These are phyloP conservation scores for Octonoba sinensis DNA, from an alignment of 2,888 invertebrate genomes.

Conservation along the genomic window DNA sequence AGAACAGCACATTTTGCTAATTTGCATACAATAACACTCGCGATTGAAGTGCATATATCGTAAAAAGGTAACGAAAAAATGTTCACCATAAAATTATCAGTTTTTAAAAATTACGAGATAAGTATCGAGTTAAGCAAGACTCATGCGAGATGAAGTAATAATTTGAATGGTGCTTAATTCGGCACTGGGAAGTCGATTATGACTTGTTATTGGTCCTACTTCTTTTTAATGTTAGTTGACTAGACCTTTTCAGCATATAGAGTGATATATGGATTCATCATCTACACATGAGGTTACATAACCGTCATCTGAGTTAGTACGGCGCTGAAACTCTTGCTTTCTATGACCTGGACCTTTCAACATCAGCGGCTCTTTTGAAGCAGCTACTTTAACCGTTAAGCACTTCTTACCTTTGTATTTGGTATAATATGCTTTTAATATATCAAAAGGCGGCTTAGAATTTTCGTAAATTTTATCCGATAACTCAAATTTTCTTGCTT, in stretches of 20 bases:
- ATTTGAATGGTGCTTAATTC: no score
- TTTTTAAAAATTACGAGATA: no score
- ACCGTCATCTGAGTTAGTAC: constrained; percentile 51
- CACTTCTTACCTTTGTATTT: constrained; percentile 37
- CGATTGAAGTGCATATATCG: no score
- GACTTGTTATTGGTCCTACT: neutral
- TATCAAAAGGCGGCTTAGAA: constrained; percentile 20
- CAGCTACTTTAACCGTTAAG: constrained; percentile 18
- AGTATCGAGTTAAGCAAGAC: no score
- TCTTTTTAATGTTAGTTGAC: neutral
- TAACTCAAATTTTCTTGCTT: constrained; percentile 33
- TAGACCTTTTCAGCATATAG: constrained; percentile 25
- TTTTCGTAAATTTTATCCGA: constrained; percentile 14
- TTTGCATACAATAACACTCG: no score
- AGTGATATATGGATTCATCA: constrained; percentile 60
- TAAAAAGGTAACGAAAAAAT: no score
- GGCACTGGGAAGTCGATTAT: no score
- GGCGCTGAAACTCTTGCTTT: neutral
- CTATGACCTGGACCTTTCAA: constrained; percentile 7
- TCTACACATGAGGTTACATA: constrained; percentile 53
- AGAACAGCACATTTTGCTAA: no score
- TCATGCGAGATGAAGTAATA: no score
- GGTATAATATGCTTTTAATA: constrained; percentile 39
- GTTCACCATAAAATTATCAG: no score
- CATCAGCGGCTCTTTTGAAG: constrained; percentile 8